phyloP scores from a whole-genome alignment of 2,888 invertebrate genomes.

The Watsonalla binaria region DNA sequence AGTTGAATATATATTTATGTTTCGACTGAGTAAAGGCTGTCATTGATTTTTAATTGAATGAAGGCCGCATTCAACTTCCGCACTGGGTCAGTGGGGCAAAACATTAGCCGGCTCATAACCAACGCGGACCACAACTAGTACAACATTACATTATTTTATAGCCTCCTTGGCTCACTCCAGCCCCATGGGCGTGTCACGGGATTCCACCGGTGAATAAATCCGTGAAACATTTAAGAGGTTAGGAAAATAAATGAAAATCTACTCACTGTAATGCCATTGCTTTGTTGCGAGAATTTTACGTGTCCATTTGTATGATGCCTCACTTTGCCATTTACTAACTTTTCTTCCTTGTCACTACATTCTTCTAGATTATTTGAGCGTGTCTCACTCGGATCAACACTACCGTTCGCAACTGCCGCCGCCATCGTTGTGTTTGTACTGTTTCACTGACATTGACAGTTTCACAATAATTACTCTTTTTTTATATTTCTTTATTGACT shows the following conservation, averaged over 20 bases:
- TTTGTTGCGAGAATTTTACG: conserved; percentile 32
- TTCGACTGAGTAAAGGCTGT: too few species aligned
- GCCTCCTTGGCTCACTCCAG: too few species aligned
- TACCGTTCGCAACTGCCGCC: conserved; percentile 33
- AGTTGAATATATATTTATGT: too few species aligned
- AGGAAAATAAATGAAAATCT: conserved; percentile 30
- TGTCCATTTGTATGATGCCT: conserved; percentile 49
- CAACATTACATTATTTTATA: too few species aligned
- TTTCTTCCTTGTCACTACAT: conserved; percentile 36
- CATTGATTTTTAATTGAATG: background rate
- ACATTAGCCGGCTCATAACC: background rate
- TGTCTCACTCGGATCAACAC: conserved; percentile 26
- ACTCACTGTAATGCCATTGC: conserved; percentile 57
- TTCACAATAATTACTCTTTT: too few species aligned
- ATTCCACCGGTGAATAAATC: conserved; percentile 2
- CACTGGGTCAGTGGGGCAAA: background rate
- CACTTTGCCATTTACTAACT: conserved; percentile 44
- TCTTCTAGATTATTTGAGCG: conserved; percentile 28
- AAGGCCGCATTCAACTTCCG: background rate
- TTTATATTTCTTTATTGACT: too few species aligned
- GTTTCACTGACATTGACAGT: background rate
- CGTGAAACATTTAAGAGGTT: conserved; percentile 15
- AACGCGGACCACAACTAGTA: too few species aligned
- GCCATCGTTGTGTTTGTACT: conserved; percentile 47
- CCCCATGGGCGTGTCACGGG: background rate